Base-by-base conservation (phyloP, 92 coral and sea anemone genomes). In the Blastomussa wellsi region DNA sequence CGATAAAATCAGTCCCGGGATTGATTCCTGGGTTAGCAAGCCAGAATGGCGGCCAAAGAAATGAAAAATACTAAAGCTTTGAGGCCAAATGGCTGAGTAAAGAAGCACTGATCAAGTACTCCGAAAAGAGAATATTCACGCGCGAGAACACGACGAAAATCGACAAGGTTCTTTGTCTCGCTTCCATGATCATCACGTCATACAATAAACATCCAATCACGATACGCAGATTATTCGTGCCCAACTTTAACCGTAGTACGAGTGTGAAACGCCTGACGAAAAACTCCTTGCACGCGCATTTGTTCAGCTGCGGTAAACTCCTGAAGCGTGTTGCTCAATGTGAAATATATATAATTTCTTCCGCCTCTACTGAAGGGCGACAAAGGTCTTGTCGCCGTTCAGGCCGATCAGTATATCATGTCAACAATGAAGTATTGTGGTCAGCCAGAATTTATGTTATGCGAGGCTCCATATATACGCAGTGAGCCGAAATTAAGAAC, bases 1-100 rank as follows among this genome's bases (percentile, higher is more conserved):
- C 98, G 98, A 94, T 89, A 90, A 90, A 86, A 86, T 92, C 95
- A 92, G 94, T 90, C 95, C 98, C 91, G 95, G 95, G 88, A 83
- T 83, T 60, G 80, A 86, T 83, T 94, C 95, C 95, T 92, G 91
- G 84, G 89, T 94, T 82, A 94, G 92, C 87, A 90, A 89, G 93
- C 98, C 98, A 94, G 94, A 82, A 84, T 94, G 89, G 77, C 84
- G 82, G 82, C 75, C 86, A 72, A 76, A 70, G 69, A 48, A 37
- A 65, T 19, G 10, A 52, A 55, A 42, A 38, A 26, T 52, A 70
- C 37, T 55, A 19, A 36, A 14, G 22, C 32, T 72, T 52, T 74
- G 28, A 73, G 64, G 60, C 81, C 73, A 37, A 83, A 74, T 73
- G 73, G 80, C 79, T 31, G n/a, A n/a, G 41, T 0, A 38, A 75